Percentiles rank a stretch among this genome's conserved stretches.
Conservation (phyloP, 2,113 vertebrate genomes). For the Anas platyrhynchos region DNA sequence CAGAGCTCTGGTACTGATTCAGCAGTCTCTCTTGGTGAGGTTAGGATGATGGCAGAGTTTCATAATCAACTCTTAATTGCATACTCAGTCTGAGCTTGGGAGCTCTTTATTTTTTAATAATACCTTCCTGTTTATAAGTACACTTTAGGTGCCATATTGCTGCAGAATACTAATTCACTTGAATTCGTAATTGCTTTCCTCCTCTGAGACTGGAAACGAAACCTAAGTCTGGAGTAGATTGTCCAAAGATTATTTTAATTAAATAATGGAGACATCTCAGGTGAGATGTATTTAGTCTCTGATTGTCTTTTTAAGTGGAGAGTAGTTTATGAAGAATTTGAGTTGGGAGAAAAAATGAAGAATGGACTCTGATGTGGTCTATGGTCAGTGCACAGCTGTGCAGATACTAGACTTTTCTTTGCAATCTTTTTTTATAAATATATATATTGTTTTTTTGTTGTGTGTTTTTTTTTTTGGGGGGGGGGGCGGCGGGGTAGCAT, state of each 20-base stretch:
- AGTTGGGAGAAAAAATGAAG: background rate
- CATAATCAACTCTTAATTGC: background rate
- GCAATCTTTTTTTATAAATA: background rate
- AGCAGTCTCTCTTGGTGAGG: background rate
- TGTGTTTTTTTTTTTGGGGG: background rate
- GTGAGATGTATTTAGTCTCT: background rate
- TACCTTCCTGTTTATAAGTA: background rate
- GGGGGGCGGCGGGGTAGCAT: no score
- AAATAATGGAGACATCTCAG: background rate
- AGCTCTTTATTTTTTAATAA: slow-evolving; percentile 32
- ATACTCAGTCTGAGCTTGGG: background rate
- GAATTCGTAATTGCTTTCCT: background rate
- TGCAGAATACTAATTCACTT: slow-evolving; percentile 23
- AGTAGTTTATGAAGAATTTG: background rate
- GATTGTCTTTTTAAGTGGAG: background rate
- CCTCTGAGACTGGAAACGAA: background rate
- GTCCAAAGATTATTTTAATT: slow-evolving; percentile 11
- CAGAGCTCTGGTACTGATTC: background rate
- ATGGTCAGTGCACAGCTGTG: background rate
- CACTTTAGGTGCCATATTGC: background rate
- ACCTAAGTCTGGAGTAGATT: background rate
- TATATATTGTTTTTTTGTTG: no score
- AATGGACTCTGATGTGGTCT: accelerated
- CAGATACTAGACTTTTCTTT: background rate
- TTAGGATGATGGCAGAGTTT: background rate